Conservation (phyloP, 2,888 invertebrate species). For the Platynereis dumerilii region DNA sequence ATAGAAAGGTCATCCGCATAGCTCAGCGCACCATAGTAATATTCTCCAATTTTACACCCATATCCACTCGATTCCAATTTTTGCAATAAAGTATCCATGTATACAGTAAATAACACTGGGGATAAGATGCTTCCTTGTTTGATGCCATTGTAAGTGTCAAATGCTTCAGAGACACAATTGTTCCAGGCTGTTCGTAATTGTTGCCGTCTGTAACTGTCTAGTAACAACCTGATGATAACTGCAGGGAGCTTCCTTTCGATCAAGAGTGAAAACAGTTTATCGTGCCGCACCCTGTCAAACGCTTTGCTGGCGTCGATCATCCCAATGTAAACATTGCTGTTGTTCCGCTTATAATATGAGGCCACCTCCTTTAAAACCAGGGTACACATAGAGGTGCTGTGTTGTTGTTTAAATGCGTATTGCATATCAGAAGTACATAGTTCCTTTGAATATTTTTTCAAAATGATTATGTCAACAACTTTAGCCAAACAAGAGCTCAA, state of each 20-base stretch:
- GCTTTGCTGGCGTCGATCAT: slow-evolving; percentile 14
- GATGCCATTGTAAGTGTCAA: not conserved
- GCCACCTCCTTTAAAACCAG: not conserved
- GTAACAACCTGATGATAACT: not conserved
- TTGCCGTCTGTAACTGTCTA: not conserved
- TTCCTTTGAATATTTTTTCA: not conserved
- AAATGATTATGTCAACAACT: slow-evolving; percentile 13
- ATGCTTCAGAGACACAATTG: not conserved
- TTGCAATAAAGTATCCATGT: not conserved
- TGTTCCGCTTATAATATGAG: not conserved
- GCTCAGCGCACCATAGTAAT: not conserved
- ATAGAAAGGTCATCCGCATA: not conserved
- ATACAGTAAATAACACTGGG: slow-evolving; percentile 2
- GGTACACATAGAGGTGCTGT: not conserved
- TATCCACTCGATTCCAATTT: not conserved
- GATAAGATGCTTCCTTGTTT: slow-evolving; percentile 5
- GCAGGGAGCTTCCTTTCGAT: not conserved
- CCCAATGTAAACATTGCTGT: slow-evolving; percentile 1
- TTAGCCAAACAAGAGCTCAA: not conserved
- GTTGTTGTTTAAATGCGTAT: slow-evolving; percentile 3
- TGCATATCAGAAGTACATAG: slow-evolving; percentile 7
- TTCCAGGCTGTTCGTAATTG: not conserved
- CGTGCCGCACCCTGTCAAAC: slow-evolving; percentile 10
- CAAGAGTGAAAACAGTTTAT: not conserved
- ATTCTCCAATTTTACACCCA: not conserved